Evolutionary conservation across 2,888 invertebrate genomes (phyloP).

Genomic region (Polydrusus pterygomalis): DNA sequence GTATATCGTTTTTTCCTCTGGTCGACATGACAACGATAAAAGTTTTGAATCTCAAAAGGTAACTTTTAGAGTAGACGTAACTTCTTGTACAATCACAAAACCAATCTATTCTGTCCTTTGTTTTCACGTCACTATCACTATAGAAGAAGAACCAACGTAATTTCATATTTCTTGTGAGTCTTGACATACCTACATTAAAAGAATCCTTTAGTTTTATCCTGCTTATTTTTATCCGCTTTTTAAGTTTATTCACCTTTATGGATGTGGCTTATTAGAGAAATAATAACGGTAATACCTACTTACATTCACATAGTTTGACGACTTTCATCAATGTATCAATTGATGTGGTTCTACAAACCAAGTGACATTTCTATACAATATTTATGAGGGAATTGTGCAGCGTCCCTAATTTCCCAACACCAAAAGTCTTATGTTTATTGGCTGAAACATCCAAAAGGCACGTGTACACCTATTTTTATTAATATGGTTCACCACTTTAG

Average conservation of each 20-base stretch:
- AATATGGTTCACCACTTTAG: conserved; percentile 9
- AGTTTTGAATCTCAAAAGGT: neutral
- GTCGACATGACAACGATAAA: too few species aligned
- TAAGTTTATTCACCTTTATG: neutral
- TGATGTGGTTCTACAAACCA: neutral
- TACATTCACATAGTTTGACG: too few species aligned
- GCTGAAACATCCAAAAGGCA: neutral
- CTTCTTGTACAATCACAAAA: conserved; percentile 44
- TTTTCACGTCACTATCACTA: conserved; percentile 61
- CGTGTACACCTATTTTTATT: neutral
- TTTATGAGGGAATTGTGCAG: neutral
- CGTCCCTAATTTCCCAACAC: neutral
- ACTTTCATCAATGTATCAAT: too few species aligned
- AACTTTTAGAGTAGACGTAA: conserved; percentile 46
- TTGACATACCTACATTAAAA: conserved; percentile 48
- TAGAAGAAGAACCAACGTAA: conserved; percentile 72
- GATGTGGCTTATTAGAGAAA: too few species aligned
- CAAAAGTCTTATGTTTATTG: neutral
- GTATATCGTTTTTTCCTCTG: too few species aligned
- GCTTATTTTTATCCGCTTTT: conserved; percentile 47
- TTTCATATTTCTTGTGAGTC: conserved; percentile 69
- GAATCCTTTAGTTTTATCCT: conserved; percentile 50
- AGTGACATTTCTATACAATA: neutral
- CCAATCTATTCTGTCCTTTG: conserved; percentile 56
- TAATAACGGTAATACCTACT: too few species aligned